Conservation (phyloP, 2,797 vertebrate species). For the Chaenodraco wilsoni region DNA sequence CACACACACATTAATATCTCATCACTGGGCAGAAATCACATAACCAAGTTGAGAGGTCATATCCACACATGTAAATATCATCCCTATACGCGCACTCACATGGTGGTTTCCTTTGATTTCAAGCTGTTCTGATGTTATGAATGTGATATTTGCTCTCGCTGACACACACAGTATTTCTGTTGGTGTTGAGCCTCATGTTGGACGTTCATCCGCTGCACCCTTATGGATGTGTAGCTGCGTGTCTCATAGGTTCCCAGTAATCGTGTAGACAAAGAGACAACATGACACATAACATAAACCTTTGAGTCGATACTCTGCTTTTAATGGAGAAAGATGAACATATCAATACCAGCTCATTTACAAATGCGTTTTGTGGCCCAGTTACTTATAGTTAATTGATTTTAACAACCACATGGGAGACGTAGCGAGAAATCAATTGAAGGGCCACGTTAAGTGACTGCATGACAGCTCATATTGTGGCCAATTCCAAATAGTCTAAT, state of each 20-base stretch:
- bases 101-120: neutral
- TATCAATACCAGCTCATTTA: conserved; percentile 79
- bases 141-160: conserved; percentile 58
- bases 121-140: conserved; percentile 27
- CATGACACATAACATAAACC: conserved; percentile 74
- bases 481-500: conserved; percentile 62
- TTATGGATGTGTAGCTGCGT: conserved; percentile 19
- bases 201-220: conserved; percentile 26
- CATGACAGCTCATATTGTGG: conserved; percentile 66
- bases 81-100: neutral
- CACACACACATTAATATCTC: conserved; percentile 9
- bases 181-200: conserved; percentile 9
- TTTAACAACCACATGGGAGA: conserved; percentile 74
- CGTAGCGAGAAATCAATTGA: conserved; percentile 75
- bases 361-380: conserved; percentile 70
- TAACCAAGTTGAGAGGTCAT: neutral
- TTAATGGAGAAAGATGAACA: conserved; percentile 82
- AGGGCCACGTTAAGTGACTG: conserved; percentile 71
- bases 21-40: conserved; percentile 22
- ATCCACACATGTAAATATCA: neutral
- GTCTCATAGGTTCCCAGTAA: conserved; percentile 47
- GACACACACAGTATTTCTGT: conserved; percentile 29
- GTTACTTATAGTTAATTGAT: conserved; percentile 81
- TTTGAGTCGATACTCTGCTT: conserved; percentile 65
- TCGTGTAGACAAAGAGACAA: conserved; percentile 59